phyloP scores from a whole-genome alignment of 2,797 vertebrate species.

The Trichosurus vulpecula region DNA sequence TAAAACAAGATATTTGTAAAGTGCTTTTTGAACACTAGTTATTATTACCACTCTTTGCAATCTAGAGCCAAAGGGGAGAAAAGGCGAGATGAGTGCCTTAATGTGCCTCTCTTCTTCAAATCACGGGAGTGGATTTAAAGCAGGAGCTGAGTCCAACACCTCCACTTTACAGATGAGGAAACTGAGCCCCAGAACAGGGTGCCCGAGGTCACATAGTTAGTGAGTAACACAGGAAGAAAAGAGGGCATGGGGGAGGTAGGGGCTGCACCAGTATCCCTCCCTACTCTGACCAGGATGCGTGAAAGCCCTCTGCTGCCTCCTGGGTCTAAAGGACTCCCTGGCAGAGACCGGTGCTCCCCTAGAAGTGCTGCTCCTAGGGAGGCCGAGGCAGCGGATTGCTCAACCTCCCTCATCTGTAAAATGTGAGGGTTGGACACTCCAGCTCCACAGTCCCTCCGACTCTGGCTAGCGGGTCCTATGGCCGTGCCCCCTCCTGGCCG shows the following conservation, averaged over 20 bases:
- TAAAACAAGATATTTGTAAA: neutral
- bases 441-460: neutral
- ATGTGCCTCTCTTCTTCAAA: neutral
- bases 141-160: neutral
- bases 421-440: neutral
- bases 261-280: neutral
- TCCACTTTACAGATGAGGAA: neutral
- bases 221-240: neutral
- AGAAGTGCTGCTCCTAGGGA: neutral
- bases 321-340: neutral
- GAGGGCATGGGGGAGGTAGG: neutral
- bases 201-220: neutral
- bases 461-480: neutral
- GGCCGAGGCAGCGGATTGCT: neutral
- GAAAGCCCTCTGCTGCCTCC: neutral
- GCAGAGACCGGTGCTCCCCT: accelerated
- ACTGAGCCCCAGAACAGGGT: neutral
- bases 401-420: neutral
- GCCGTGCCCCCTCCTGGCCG: neutral
- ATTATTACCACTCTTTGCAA: neutral
- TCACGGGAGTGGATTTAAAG: neutral
- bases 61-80: neutral
- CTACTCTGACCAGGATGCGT: too few species aligned
- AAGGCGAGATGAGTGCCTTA: neutral
- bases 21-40: neutral